Evolutionary conservation across 2,797 vertebrate species (phyloP).

Genomic region (Micrastur ruficollis): DNA sequence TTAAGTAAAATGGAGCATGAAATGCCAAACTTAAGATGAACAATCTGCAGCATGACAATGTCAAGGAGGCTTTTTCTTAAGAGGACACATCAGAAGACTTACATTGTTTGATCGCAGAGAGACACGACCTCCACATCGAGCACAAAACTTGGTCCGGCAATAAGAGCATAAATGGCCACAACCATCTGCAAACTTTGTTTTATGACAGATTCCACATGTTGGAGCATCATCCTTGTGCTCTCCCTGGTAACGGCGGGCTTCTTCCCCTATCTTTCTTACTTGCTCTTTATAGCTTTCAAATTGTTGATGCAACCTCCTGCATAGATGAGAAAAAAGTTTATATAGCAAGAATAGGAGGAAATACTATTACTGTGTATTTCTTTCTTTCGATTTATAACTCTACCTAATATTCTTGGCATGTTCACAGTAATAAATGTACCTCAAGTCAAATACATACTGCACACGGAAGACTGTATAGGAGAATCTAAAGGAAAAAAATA

Average conservation of each 20-base stretch:
- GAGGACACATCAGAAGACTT: slow-evolving; percentile 70
- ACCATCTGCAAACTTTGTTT: slow-evolving; percentile 97
- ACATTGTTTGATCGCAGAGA: slow-evolving; percentile 97
- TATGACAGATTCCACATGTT: slow-evolving; percentile 96
- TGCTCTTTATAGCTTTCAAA: slow-evolving; percentile 99
- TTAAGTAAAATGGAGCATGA: neutral
- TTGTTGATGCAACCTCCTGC: slow-evolving; percentile 96
- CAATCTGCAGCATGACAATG: neutral
- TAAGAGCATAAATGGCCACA: slow-evolving; percentile 98
- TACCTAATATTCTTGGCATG: neutral
- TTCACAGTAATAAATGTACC: neutral
- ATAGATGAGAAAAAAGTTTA: slow-evolving; percentile 68
- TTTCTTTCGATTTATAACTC: neutral
- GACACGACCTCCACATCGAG: slow-evolving; percentile 94
- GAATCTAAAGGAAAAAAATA: neutral
- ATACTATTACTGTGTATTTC: neutral
- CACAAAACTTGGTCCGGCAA: slow-evolving; percentile 98
- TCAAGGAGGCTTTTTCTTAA: neutral
- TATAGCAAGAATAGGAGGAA: slow-evolving; percentile 37
- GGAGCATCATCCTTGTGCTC: slow-evolving; percentile 97
- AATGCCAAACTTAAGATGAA: neutral
- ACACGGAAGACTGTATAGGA: neutral
- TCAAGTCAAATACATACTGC: neutral
- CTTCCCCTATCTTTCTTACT: slow-evolving; percentile 94
- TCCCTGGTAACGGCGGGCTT: slow-evolving; percentile 89